A percentile compares a stretch with the other conserved stretches of the same genome.
Evolutionary conservation across 2,888 invertebrate species (phyloP).

Genomic region (Tryphoninae sp.): DNA sequence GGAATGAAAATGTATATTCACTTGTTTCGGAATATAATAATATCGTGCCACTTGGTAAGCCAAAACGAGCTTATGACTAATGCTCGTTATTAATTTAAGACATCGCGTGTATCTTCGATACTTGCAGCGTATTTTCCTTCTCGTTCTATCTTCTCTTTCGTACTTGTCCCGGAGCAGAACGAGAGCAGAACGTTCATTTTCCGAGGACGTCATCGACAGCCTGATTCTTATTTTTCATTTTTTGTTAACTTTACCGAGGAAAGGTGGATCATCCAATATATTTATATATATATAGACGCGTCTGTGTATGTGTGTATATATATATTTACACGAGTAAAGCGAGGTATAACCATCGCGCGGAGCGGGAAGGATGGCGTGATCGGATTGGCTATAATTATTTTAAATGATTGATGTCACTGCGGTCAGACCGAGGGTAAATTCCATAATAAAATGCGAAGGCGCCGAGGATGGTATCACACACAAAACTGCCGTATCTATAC

Average conservation of each 20-base stretch:
- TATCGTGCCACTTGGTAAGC: slow-evolving; percentile 30
- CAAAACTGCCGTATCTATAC: not conserved
- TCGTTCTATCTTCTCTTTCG: not conserved
- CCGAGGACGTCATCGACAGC: slow-evolving; percentile 26
- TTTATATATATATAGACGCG: not conserved
- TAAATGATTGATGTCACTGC: slow-evolving; percentile 65
- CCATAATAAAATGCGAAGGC: slow-evolving; percentile 48
- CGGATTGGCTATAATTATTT: slow-evolving; percentile 64
- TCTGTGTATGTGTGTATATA: slow-evolving; percentile 20
- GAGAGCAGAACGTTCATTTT: slow-evolving; percentile 16
- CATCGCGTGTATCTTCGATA: not conserved
- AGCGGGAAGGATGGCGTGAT: slow-evolving; percentile 56
- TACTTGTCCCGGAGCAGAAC: not conserved
- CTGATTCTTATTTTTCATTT: slow-evolving; percentile 17
- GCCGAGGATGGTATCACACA: slow-evolving; percentile 39
- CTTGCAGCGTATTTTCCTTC: slow-evolving; percentile 10
- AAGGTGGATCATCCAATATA: slow-evolving; percentile 25
- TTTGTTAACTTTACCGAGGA: slow-evolving; percentile 11
- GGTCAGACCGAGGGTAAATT: slow-evolving; percentile 53
- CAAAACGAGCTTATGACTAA: slow-evolving; percentile 38
- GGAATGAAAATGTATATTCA: slow-evolving; percentile 23
- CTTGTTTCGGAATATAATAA: slow-evolving; percentile 33
- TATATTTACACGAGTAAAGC: slow-evolving; percentile 26
- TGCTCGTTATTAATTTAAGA: slow-evolving; percentile 45
- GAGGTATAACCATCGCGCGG: slow-evolving; percentile 15